phyloP scores from a whole-genome alignment of 2,797 vertebrate species.

The Lacerta bilineata region DNA sequence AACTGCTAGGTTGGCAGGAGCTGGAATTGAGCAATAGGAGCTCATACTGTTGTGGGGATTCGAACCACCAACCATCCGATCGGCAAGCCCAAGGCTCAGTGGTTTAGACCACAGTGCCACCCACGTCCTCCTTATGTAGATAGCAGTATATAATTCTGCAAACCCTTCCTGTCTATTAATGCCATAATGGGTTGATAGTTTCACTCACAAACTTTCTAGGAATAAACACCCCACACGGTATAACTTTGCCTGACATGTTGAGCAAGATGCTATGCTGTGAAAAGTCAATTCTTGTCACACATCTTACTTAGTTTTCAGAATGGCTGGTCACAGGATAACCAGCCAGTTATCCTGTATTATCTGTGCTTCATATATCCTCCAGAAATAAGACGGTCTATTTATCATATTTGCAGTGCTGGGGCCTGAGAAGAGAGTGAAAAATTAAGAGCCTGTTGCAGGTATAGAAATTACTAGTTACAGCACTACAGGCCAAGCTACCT shows the following conservation, averaged over 20 bases:
- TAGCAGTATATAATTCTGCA: neutral
- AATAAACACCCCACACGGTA: neutral
- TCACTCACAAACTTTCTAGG: too few relatives aligned
- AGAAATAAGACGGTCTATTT: neutral
- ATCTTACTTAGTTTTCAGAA: neutral
- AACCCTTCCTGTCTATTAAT: neutral
- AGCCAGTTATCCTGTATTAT: neutral
- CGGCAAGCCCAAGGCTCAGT: too few relatives aligned
- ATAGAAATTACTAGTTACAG: neutral
- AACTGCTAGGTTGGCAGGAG: too few relatives aligned
- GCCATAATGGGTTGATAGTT: neutral
- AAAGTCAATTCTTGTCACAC: too few relatives aligned
- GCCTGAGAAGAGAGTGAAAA: neutral
- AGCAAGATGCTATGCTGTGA: too few relatives aligned
- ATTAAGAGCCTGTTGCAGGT: neutral
- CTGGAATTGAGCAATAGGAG: too few relatives aligned
- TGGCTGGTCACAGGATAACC: neutral
- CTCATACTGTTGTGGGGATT: too few relatives aligned
- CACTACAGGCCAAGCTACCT: neutral
- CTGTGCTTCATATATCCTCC: neutral
- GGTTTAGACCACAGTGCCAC: too few relatives aligned
- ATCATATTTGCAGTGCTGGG: neutral
- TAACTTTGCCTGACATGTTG: too few relatives aligned
- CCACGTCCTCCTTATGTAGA: neutral
- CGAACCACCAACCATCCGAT: too few relatives aligned